These are phyloP conservation scores for Rhadina sibilatrix DNA, from an alignment of 2,113 vertebrate genomes.

Conservation along the genomic window DNA sequence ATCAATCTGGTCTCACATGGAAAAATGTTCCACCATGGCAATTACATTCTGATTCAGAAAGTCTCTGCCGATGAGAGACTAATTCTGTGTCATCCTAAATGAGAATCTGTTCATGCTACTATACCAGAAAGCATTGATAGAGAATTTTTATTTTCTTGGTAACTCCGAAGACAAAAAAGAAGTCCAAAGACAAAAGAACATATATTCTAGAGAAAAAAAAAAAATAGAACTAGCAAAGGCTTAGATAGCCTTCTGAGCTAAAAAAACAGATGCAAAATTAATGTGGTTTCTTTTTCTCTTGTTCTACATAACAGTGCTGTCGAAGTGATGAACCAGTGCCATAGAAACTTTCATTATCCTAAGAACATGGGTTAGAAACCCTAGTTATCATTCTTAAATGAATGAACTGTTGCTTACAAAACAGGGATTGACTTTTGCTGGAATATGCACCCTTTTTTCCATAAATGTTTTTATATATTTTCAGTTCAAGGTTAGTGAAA, in stretches of 20 bases:
- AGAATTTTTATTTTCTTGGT: background rate
- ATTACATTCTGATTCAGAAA: background rate
- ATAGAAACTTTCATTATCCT: background rate
- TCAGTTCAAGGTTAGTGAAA: background rate
- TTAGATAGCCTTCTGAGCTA: background rate
- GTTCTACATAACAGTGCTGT: background rate
- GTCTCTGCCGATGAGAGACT: background rate
- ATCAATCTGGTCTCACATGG: rapidly evolving
- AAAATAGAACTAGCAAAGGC: background rate
- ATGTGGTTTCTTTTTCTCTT: background rate
- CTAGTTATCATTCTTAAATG: background rate
- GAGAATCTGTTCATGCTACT: background rate
- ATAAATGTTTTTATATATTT: background rate
- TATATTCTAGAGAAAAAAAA: background rate
- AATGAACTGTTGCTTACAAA: background rate
- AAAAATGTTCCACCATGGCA: background rate
- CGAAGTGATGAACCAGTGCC: background rate
- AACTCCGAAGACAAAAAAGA: background rate
- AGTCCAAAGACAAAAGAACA: background rate
- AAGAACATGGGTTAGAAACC: background rate
- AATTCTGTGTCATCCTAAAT: background rate
- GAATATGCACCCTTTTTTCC: background rate
- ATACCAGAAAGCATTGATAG: background rate
- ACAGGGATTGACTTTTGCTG: background rate
- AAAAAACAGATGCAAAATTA: background rate